phyloP scores from a whole-genome alignment of 2,113 vertebrate genomes.

The Nettapus auritus region DNA sequence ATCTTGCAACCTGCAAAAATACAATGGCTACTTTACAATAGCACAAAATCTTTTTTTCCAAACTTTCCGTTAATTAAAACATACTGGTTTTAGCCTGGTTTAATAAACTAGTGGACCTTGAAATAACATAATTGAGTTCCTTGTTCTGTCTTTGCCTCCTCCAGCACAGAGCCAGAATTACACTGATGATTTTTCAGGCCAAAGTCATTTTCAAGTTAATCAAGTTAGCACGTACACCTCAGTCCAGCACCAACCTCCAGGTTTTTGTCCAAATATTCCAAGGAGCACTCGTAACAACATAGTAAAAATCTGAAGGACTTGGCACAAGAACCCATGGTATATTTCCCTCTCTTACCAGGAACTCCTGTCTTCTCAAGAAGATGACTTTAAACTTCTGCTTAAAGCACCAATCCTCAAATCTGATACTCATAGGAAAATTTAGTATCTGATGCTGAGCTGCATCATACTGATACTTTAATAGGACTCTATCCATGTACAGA shows the following conservation, averaged over 20 bases:
- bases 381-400: neutral
- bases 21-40: neutral
- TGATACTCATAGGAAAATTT: neutral
- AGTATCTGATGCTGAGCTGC: neutral
- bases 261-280: neutral
- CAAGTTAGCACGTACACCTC: neutral
- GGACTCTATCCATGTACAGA: neutral
- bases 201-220: neutral
- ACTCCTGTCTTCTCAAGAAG: neutral
- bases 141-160: neutral
- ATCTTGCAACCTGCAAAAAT: neutral
- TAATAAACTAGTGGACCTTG: neutral
- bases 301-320: neutral
- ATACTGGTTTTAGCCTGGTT: neutral
- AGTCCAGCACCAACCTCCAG: neutral
- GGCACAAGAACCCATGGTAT: neutral
- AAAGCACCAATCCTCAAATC: neutral
- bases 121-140: neutral
- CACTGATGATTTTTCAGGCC: neutral
- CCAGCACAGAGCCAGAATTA: neutral
- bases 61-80: neutral
- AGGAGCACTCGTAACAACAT: accelerated
- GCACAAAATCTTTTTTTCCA: neutral
- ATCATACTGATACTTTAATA: neutral
- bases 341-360: neutral